Conservation (phyloP, 2,888 invertebrate species). For the Epistrophella euchroma region DNA sequence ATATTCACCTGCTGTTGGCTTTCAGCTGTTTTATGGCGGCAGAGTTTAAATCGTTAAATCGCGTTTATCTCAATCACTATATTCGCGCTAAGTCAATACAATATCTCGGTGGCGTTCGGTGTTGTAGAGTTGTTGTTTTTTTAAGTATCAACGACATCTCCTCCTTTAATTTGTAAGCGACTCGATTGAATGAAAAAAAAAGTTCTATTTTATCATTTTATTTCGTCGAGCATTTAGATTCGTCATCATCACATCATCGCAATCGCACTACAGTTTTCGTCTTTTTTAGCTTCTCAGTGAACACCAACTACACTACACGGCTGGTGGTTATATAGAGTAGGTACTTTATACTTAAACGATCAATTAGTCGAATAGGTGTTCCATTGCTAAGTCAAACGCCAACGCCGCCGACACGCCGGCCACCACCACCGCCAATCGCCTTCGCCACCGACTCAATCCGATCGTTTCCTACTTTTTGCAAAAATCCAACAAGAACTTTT, state of each 20-base stretch:
- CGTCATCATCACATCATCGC: conserved; percentile 59
- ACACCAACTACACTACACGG: conserved; percentile 21
- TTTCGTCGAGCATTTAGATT: conserved; percentile 51
- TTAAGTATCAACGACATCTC: conserved; percentile 18
- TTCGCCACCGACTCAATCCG: conserved; percentile 23
- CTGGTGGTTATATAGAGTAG: conserved; percentile 58
- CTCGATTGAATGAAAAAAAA: conserved; percentile 44
- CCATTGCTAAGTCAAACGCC: conserved; percentile 67
- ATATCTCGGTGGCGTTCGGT: conserved; percentile 29
- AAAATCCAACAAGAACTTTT: conserved; percentile 13
- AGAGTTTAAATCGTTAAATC: not conserved
- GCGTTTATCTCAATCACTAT: conserved; percentile 21
- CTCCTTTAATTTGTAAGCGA: conserved; percentile 30
- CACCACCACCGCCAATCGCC: not conserved
- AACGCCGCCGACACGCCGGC: conserved; percentile 41
- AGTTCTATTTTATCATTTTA: conserved; percentile 37
- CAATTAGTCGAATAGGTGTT: conserved; percentile 69
- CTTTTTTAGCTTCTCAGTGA: conserved; percentile 24
- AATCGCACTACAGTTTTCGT: conserved; percentile 10
- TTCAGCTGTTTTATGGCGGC: conserved; percentile 21
- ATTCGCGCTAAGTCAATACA: conserved; percentile 13
- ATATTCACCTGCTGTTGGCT: conserved; percentile 22
- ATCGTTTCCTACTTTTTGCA: conserved; percentile 23
- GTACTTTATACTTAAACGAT: conserved; percentile 65
- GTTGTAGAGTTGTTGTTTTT: conserved; percentile 11